Evolutionary conservation across 2,888 invertebrate genomes (phyloP).

Genomic region (Maniola hyperantus): DNA sequence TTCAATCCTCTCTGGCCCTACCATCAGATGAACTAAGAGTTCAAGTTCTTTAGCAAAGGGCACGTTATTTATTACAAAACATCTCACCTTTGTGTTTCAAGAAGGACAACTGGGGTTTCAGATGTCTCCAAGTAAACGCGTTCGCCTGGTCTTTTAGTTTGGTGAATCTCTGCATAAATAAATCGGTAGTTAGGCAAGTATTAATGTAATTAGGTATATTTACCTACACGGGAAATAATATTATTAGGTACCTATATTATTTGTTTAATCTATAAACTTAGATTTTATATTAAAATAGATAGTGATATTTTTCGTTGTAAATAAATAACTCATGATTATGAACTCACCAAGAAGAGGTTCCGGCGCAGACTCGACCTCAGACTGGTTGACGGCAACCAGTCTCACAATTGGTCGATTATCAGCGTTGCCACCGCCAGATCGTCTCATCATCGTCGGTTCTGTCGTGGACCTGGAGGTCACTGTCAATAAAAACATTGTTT

Average conservation of each 20-base stretch:
- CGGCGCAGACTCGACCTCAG: constrained; percentile 59
- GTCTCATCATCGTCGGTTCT: constrained; percentile 45
- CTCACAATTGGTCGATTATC: constrained; percentile 61
- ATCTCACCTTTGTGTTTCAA: constrained; percentile 66
- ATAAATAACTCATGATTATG: background rate
- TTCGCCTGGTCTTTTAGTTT: constrained; percentile 56
- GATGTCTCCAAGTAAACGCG: constrained; percentile 57
- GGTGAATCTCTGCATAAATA: constrained; percentile 59
- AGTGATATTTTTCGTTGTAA: too few species aligned
- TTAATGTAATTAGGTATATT: too few species aligned
- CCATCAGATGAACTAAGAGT: too few species aligned
- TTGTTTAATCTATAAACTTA: too few species aligned
- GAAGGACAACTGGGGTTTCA: constrained; percentile 59
- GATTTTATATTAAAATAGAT: too few species aligned
- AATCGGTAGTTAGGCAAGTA: background rate
- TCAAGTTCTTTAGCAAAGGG: background rate
- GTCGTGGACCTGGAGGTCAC: constrained; percentile 65
- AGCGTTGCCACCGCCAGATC: constrained; percentile 43
- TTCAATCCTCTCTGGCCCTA: too few species aligned
- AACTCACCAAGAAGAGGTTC: constrained; percentile 59
- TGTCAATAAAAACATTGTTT: constrained; percentile 38
- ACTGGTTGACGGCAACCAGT: constrained; percentile 65
- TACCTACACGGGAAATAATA: too few species aligned
- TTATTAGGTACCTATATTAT: too few species aligned
- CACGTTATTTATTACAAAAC: background rate